phyloP scores from a whole-genome alignment of 2,797 vertebrate genomes.

The Discoglossus pictus region DNA sequence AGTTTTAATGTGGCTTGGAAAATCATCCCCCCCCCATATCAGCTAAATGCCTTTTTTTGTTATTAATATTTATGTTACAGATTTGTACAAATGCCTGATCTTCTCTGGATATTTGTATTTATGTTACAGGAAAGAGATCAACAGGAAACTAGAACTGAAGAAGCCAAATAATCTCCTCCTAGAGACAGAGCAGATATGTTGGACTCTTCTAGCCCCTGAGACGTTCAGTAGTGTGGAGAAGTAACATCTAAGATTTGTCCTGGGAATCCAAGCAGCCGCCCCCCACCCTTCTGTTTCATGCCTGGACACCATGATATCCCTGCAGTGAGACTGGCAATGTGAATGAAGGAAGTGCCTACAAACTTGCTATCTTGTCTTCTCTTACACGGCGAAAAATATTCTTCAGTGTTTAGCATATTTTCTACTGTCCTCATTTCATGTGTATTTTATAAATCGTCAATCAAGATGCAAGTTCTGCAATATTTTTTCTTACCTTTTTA shows the following conservation, averaged over 20 bases:
- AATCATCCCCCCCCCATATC: too few relatives aligned
- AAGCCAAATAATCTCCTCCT: constrained; percentile 16
- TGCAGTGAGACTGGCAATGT: not conserved
- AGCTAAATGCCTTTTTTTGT: too few relatives aligned
- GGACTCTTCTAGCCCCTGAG: constrained; percentile 8
- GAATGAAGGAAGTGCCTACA: constrained; percentile 7
- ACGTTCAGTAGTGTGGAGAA: constrained; percentile 9
- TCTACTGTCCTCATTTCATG: too few relatives aligned
- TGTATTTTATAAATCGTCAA: too few relatives aligned
- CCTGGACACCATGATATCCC: constrained; percentile 2
- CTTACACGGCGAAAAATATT: too few relatives aligned
- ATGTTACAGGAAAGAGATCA: constrained; percentile 85
- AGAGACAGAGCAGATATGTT: not conserved
- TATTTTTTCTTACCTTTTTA: too few relatives aligned
- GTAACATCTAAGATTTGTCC: constrained; percentile 40
- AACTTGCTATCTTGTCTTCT: not conserved
- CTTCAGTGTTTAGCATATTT: too few relatives aligned
- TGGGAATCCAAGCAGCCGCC: constrained; percentile 37
- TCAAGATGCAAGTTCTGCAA: too few relatives aligned
- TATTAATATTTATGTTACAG: too few relatives aligned
- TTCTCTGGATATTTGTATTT: constrained; percentile 16
- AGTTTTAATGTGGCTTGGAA: too few relatives aligned
- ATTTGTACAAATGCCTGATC: too few relatives aligned
- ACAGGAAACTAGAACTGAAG: constrained; percentile 76
- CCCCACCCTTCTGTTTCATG: constrained; percentile 35